Evolutionary conservation across 2,888 invertebrate species (phyloP).

Genomic region (Eueremaeus valkanovi): DNA sequence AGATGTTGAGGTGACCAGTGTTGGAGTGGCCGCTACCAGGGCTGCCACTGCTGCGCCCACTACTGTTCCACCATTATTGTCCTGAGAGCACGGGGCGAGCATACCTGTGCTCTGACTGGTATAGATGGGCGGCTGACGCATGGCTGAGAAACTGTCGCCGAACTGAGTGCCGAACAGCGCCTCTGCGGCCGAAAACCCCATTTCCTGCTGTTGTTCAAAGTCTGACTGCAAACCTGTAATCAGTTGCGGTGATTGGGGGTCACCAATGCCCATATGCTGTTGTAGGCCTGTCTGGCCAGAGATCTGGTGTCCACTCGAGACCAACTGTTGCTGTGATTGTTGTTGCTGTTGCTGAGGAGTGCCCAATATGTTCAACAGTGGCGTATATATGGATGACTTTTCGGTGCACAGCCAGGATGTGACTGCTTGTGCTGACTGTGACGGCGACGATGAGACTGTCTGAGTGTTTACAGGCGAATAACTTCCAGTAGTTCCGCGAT

Average conservation of each 20-base stretch:
- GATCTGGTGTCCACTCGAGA: slow-evolving; percentile 16
- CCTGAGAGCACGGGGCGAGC: not conserved
- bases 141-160: slow-evolving; percentile 15
- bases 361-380: slow-evolving; percentile 50
- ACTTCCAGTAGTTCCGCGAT: slow-evolving; percentile 20
- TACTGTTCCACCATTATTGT: slow-evolving; percentile 15
- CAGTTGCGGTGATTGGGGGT: slow-evolving; percentile 26
- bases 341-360: slow-evolving; percentile 36
- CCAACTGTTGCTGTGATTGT: slow-evolving; percentile 29
- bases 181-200: slow-evolving; percentile 36
- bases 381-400: slow-evolving; percentile 49
- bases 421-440: slow-evolving; percentile 17
- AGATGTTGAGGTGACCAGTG: slow-evolving; percentile 30
- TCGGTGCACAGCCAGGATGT: slow-evolving; percentile 48
- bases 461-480: not conserved
- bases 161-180: slow-evolving; percentile 36
- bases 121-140: slow-evolving; percentile 37
- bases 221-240: slow-evolving; percentile 2
- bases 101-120: slow-evolving; percentile 37
- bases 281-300: slow-evolving; percentile 16
- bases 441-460: slow-evolving; percentile 13
- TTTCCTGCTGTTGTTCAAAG: slow-evolving; percentile 7
- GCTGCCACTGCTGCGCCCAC: slow-evolving; percentile 38
- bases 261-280: slow-evolving; percentile 10
- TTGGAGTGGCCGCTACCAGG: slow-evolving; percentile 16